Evolutionary conservation across 2,888 invertebrate genomes (phyloP), one percentile per base, ranked within the genome.

Genomic region (Polydrusus cervinus): DNA sequence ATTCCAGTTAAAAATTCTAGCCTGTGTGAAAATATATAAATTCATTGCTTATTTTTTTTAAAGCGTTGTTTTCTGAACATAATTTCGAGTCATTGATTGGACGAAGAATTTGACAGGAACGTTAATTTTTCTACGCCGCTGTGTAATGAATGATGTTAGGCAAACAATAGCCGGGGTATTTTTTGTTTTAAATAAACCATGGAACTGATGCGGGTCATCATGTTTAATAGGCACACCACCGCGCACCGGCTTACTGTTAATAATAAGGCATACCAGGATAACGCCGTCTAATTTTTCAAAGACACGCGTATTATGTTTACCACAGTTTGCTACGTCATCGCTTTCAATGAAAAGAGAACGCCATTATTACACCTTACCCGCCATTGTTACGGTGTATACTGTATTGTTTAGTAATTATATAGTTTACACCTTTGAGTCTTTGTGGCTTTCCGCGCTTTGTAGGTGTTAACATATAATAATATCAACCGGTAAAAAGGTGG

Each of bases 231-330:
- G 55, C 55, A 55, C 53, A 71, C 64, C 64, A 71, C 43, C 71
- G 43, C 5, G 30, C 30, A 40, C n/a, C 43, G 64, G 64, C 55
- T 45, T 55, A 64, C 30, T 71, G 64, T 43, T 71, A 71, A 71
- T 71, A 45, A 71, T 40, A 64, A 64, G 57, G 43, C 43, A 65
- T 60, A 38, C 57, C 57, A 38, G 16, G 18, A 34, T 38, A 60
- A 60, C 57, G 57, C 57, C 38, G 57, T 60, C 57, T 60, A 60
- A 49, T 65, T 65, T 65, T 65, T 51, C 49, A 65, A 51, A 65
- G 51, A 73, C 73, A 67, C 73, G 67, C 67, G 73, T 67, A 73
- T 73, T 73, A 67, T 73, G 49, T 73, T 67, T 73, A 73, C 67
- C 53, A 34, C 45, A 45, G 34, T 73, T 66, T 51, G 73, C 73